Evolutionary conservation across 2,888 invertebrate species (phyloP).

Genomic region (Phymatocera aterrima): DNA sequence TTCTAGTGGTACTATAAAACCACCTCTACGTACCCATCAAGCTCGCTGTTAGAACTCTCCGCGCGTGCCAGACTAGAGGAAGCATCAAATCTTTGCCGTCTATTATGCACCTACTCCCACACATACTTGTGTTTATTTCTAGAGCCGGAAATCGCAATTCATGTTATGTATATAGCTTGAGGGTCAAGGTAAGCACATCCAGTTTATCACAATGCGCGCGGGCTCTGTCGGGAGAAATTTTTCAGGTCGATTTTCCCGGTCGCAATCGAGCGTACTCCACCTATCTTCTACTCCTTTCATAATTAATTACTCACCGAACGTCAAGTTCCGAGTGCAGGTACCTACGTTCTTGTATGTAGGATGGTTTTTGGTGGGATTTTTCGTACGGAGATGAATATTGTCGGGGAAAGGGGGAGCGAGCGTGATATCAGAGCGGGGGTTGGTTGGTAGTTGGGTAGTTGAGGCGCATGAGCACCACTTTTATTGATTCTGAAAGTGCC

Average conservation of each 20-base stretch:
- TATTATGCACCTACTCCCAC: not conserved
- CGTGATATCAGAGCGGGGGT: constrained; percentile 50
- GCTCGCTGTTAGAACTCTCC: constrained; percentile 39
- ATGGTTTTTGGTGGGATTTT: constrained; percentile 18
- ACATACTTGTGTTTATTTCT: not conserved
- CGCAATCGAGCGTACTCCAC: not conserved
- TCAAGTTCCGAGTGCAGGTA: not conserved
- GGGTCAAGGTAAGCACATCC: not conserved
- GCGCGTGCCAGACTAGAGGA: constrained; percentile 42
- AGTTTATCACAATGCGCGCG: not conserved
- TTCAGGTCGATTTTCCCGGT: not conserved
- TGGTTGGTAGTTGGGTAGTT: constrained; percentile 70
- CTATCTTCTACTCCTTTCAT: not conserved
- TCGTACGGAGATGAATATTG: constrained; percentile 23
- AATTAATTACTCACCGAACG: constrained; percentile 20
- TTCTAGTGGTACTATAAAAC: constrained; percentile 45
- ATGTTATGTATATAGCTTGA: not conserved
- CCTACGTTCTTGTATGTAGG: not conserved
- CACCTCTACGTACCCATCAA: constrained; percentile 41
- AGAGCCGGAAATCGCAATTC: constrained; percentile 7
- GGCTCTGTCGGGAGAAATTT: not conserved
- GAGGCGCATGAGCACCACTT: constrained; percentile 75
- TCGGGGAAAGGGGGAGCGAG: constrained; percentile 39
- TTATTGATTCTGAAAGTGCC: constrained; percentile 75
- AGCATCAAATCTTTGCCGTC: not conserved